These are phyloP conservation scores for Psix sp. DNA, from an alignment of 1,140 invertebrate species.

Conservation along the genomic window DNA sequence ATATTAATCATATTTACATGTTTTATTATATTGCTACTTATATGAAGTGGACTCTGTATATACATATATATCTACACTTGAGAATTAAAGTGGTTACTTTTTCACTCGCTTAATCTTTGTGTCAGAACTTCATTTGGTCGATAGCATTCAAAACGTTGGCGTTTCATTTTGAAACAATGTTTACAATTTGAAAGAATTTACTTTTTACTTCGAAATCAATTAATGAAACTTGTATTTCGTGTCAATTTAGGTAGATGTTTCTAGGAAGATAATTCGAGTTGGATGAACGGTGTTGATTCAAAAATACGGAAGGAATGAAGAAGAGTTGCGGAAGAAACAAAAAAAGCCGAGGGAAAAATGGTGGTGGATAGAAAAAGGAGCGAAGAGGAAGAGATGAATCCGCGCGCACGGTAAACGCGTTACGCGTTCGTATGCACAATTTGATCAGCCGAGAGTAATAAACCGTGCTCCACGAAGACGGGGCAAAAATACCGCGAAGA, in stretches of 20 bases:
- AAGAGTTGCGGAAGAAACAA: conserved; percentile 9
- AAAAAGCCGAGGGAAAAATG: conserved; percentile 18
- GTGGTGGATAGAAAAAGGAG: conserved; percentile 21
- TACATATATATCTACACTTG: too few relatives aligned
- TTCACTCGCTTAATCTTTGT: too few relatives aligned
- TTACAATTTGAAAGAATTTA: too few relatives aligned
- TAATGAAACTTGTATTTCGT: background rate
- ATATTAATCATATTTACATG: too few relatives aligned
- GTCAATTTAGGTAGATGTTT: background rate
- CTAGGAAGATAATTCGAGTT: background rate
- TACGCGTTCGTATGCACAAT: conserved; percentile 61
- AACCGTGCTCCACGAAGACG: conserved; percentile 51
- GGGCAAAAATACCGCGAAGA: conserved; percentile 17
- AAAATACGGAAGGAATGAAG: conserved; percentile 30
- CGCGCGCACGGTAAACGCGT: conserved; percentile 46
- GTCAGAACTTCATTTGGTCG: too few relatives aligned
- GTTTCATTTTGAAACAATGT: too few relatives aligned
- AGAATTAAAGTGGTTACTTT: too few relatives aligned
- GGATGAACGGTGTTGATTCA: conserved; percentile 15
- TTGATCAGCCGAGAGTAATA: conserved; percentile 67
- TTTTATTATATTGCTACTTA: too few relatives aligned
- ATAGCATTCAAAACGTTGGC: too few relatives aligned
- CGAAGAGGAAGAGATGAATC: conserved; percentile 26
- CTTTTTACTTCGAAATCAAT: too few relatives aligned
- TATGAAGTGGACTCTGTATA: too few relatives aligned